A percentile compares a stretch with the other conserved stretches of the same genome.
Evolutionary conservation across 2,797 vertebrate species (phyloP).

Genomic region (Clarias platycephalus): DNA sequence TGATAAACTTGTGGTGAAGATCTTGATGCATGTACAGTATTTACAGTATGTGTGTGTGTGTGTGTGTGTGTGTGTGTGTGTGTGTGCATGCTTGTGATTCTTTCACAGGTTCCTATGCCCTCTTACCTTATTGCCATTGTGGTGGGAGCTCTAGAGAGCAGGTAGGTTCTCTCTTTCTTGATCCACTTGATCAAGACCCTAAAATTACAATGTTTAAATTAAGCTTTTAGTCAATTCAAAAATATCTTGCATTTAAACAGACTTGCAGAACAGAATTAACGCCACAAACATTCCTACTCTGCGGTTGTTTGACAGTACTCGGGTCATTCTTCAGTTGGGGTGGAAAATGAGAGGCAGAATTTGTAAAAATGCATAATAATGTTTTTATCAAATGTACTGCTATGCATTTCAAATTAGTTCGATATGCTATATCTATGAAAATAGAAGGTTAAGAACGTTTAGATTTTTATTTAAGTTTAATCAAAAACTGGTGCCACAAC

Average conservation of each 20-base stretch:
- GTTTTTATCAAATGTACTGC: no score
- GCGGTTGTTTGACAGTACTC: neutral
- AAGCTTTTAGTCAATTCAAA: neutral
- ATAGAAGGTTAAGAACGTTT: no score
- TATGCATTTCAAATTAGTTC: no score
- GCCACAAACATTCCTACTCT: neutral
- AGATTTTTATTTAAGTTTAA: no score
- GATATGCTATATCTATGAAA: no score
- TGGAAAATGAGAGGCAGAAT: no score
- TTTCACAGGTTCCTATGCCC: slow-evolving; percentile 85
- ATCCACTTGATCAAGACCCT: neutral
- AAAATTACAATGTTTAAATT: no score
- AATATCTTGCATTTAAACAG: neutral
- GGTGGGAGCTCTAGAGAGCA: slow-evolving; percentile 91
- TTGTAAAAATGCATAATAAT: no score
- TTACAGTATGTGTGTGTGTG: neutral
- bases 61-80: neutral
- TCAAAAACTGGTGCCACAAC: no score
- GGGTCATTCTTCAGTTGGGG: no score
- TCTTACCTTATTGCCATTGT: slow-evolving; percentile 94
- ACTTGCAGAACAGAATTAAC: neutral
- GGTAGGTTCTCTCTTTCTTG: slow-evolving; percentile 68
- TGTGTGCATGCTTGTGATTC: neutral
- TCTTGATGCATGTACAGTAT: neutral
- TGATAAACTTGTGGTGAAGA: neutral